Evolutionary conservation across 2,797 vertebrate genomes (phyloP), one percentile per base, ranked within the genome.

Genomic region (Mormyrus hasselquistii): DNA sequence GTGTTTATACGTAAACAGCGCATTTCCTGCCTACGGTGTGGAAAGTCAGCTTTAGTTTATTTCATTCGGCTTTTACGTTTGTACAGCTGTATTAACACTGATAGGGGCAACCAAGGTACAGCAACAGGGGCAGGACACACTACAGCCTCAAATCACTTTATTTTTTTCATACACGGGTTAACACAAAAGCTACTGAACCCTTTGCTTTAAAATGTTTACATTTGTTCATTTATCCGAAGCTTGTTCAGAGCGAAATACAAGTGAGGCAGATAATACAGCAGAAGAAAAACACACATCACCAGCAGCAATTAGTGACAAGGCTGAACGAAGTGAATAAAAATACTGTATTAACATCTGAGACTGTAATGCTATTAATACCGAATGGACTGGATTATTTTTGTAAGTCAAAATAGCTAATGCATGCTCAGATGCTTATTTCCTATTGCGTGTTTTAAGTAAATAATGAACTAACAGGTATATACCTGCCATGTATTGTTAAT

Each of bases 11-110:
- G 84, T 55, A 86, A 86, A 86, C 84, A 12, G 5, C 5, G 49
- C 25, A 53, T 52, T 86, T 55, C 84, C 84, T 86, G 84, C 22
- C 29, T 29, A 55, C n/a, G 49, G 84, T 86, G 53, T 86, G 84
- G 22, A 86, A 53, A 34, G 49, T 19, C 50, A 86, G 82, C 16
- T 34, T 86, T 86, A 47, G 25, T 55, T 86, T 16, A 55, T 86
- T 86, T 86, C 25, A 82, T 44, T 82, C 41, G 19, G 76, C 41
- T 47, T 47, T 22, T 82, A 29, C 29, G 14, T 86, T 53, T 86
- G 22, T 50, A 86, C 50, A 86, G 14, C 84, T 38, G 25, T 55
- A 34, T 53, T 52, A 52, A 55, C 25, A 53, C 76, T 16, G 49
- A 25, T 86, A 16, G 22, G 8, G 55, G 25, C 84, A 52, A 49